phyloP scores from a whole-genome alignment of 2,888 invertebrate species.

The Conops quadrifasciatus region DNA sequence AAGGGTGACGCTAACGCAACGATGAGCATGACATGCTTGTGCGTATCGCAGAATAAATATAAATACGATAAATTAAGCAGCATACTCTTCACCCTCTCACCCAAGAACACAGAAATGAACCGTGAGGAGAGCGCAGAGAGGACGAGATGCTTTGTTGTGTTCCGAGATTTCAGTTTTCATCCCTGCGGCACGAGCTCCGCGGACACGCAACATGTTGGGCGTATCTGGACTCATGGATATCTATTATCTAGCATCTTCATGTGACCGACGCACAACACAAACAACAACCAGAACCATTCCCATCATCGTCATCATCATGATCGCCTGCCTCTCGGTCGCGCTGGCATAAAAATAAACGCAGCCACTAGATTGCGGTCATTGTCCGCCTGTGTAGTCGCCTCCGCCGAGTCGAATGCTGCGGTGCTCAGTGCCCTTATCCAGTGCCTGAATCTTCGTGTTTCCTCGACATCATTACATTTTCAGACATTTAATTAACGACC shows the following conservation, averaged over 20 bases:
- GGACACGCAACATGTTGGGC: constrained; percentile 4
- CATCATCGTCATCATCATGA: no score
- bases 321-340: background rate
- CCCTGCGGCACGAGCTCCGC: background rate
- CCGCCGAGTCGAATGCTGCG: constrained; percentile 2
- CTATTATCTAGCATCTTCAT: constrained; percentile 26
- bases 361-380: background rate
- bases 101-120: background rate
- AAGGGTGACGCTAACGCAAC: background rate
- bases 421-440: constrained; percentile 20
- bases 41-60: constrained; percentile 34
- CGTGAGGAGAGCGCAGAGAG: background rate
- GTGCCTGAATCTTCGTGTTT: constrained; percentile 27
- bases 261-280: background rate
- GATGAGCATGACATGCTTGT: constrained; percentile 1
- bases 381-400: background rate
- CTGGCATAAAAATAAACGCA: constrained; percentile 19
- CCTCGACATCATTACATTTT: constrained; percentile 28
- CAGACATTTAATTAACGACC: constrained; percentile 34
- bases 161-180: background rate
- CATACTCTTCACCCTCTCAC: constrained; percentile 9
- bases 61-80: constrained; percentile 35
- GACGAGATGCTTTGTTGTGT: background rate
- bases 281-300: background rate
- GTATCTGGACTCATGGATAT: background rate